These are phyloP conservation scores for Rhyacichthys aspro DNA, from an alignment of 2,797 vertebrate genomes.

Conservation along the genomic window DNA sequence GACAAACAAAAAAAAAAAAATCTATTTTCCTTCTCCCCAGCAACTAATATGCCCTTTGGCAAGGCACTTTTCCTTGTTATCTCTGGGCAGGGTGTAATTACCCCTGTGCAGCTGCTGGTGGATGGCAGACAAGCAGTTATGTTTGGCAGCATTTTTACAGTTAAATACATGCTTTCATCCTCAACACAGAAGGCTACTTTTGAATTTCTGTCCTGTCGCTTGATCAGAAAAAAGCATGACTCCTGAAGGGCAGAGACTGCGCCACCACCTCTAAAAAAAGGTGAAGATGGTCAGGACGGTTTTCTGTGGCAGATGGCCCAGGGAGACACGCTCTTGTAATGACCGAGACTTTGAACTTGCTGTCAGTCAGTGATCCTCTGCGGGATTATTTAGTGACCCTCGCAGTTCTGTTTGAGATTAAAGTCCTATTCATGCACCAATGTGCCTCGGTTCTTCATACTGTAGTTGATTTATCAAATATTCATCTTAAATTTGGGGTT, in stretches of 20 bases:
- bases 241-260: conserved; percentile 16
- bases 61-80: conserved; percentile 25
- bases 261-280: conserved; percentile 25
- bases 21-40: not conserved
- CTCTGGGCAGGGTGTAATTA: conserved; percentile 7
- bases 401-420: conserved; percentile 20
- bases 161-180: conserved; percentile 23
- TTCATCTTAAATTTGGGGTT: too few relatives aligned
- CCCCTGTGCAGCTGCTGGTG: conserved; percentile 17
- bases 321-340: conserved; percentile 38
- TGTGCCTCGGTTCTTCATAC: too few relatives aligned
- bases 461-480: too few relatives aligned
- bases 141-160: conserved; percentile 28
- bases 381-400: conserved; percentile 37
- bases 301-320: conserved; percentile 59
- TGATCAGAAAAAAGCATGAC: conserved; percentile 6
- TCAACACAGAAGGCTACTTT: conserved; percentile 4
- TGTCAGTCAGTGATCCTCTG: conserved; percentile 24
- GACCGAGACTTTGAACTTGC: conserved; percentile 36
- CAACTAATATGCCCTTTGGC: conserved; percentile 24
- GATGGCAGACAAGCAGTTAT: conserved; percentile 4
- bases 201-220: not conserved
- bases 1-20: too few relatives aligned
- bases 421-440: conserved; percentile 4
- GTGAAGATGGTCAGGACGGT: conserved; percentile 31